These are phyloP conservation scores for Actinemys pallida DNA, from an alignment of 2,113 vertebrate genomes.

Conservation along the genomic window DNA sequence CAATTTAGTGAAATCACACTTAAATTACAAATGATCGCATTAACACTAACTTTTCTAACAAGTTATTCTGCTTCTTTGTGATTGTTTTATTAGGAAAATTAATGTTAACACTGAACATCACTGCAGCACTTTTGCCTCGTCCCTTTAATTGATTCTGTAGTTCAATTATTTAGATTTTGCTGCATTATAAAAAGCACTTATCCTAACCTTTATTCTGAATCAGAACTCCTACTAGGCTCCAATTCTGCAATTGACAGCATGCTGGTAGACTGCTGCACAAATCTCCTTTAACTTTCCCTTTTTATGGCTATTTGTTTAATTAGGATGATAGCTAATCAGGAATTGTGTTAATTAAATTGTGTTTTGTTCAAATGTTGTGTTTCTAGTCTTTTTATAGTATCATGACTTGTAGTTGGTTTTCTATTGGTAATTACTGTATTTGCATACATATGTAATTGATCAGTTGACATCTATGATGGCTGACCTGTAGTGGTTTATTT, in stretches of 20 bases:
- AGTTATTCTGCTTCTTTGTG: background rate
- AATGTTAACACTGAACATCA: background rate
- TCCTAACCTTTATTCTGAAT: background rate
- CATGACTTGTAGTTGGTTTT: background rate
- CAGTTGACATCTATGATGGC: background rate
- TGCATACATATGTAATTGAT: background rate
- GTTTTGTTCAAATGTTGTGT: background rate
- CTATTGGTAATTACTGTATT: background rate
- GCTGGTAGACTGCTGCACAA: rapidly evolving
- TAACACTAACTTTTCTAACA: background rate
- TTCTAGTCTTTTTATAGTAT: background rate
- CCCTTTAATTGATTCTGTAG: background rate
- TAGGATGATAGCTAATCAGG: background rate
- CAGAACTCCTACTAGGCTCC: background rate
- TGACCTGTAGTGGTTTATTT: background rate
- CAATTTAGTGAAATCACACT: background rate
- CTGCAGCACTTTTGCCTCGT: background rate
- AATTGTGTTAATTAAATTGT: background rate
- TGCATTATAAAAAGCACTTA: background rate
- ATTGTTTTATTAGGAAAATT: background rate
- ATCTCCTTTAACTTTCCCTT: background rate
- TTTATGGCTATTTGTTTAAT: background rate
- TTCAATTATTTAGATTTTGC: background rate
- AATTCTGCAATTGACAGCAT: rapidly evolving
- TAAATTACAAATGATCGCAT: background rate